Evolutionary conservation across 1,140 invertebrate species (phyloP).

Genomic region (Argopecten irradians): DNA sequence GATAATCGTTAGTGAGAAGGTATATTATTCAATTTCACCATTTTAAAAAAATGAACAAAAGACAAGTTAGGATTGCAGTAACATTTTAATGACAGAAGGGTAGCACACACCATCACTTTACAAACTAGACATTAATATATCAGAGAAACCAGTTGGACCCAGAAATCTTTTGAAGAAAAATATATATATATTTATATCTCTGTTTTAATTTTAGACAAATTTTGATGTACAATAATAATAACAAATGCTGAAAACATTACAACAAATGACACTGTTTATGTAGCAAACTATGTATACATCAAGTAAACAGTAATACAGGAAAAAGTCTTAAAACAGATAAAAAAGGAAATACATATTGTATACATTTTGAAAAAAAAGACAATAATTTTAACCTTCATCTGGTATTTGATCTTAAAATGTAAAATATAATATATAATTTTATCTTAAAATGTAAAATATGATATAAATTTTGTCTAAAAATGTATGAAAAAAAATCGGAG

Average conservation of each 20-base stretch:
- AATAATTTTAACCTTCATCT: neutral
- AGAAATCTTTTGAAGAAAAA: neutral
- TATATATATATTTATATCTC: slow-evolving; percentile 16
- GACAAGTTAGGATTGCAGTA: neutral
- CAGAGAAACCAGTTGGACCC: neutral
- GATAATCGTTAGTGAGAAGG: too few relatives aligned
- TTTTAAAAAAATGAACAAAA: neutral
- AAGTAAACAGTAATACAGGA: neutral
- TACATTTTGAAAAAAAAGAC: neutral
- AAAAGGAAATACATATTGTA: neutral
- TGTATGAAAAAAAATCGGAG: too few relatives aligned
- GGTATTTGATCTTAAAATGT: neutral
- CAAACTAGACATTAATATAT: neutral
- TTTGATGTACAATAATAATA: slow-evolving; percentile 13
- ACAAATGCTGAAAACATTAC: slow-evolving; percentile 18
- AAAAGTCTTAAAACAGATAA: neutral
- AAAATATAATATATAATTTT: neutral
- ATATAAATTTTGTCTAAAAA: too few relatives aligned
- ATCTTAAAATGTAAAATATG: neutral
- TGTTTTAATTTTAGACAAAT: slow-evolving; percentile 6
- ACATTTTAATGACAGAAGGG: slow-evolving; percentile 17
- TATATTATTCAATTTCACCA: too few relatives aligned
- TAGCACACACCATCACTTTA: neutral
- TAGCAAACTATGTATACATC: neutral
- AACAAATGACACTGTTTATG: neutral